phyloP scores from a whole-genome alignment of 2,888 invertebrate species.

The Macroteleia sp. region DNA sequence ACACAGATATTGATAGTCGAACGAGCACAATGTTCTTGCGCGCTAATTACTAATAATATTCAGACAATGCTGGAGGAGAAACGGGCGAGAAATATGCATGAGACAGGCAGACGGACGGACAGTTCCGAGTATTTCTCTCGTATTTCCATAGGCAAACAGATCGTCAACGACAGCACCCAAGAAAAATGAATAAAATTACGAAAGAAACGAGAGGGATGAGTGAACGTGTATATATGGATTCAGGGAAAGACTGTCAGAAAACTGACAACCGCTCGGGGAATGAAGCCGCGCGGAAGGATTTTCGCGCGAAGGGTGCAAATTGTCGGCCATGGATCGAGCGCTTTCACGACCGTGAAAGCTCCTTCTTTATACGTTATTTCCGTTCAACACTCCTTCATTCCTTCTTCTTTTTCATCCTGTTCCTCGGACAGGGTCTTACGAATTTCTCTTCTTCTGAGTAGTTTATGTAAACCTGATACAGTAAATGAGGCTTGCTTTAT shows the following conservation, averaged over 20 bases:
- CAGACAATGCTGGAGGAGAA: constrained; percentile 71
- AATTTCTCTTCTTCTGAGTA: too few species aligned
- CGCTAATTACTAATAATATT: constrained; percentile 84
- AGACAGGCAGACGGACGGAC: constrained; percentile 38
- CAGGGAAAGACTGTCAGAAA: constrained; percentile 68
- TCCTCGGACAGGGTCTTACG: too few species aligned
- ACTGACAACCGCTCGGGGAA: constrained; percentile 70
- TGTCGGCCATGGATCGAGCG: constrained; percentile 57
- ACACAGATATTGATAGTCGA: constrained; percentile 58
- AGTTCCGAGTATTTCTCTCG: constrained; percentile 52
- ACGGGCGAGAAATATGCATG: constrained; percentile 72
- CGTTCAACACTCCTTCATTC: background rate
- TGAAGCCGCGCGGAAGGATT: constrained; percentile 72
- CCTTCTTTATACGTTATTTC: background rate
- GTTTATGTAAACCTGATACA: too few species aligned
- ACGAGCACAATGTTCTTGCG: constrained; percentile 68
- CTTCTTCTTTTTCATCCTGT: background rate
- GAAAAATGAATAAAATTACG: constrained; percentile 81
- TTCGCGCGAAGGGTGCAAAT: constrained; percentile 72
- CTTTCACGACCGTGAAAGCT: too few species aligned
- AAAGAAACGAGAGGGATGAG: constrained; percentile 63
- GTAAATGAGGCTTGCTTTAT: too few species aligned
- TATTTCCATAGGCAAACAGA: constrained; percentile 78
- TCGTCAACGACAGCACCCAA: constrained; percentile 66
- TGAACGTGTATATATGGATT: constrained; percentile 46